Conservation (phyloP, 2,113 vertebrate genomes). For the Phycodurus eques region DNA sequence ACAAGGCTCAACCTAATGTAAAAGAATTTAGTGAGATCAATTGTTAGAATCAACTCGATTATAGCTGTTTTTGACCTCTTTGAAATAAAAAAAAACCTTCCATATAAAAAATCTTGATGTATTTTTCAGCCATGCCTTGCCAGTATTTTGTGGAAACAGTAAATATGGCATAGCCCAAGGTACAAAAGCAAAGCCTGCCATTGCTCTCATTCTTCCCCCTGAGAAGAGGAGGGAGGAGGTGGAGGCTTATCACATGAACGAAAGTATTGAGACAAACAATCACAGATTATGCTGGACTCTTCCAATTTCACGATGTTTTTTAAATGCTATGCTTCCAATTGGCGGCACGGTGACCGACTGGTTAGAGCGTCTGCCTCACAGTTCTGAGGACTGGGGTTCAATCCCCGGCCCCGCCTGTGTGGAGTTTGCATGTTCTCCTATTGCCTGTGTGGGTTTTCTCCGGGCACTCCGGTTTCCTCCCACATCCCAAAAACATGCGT, state of each 20-base stretch:
- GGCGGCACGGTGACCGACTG: no score
- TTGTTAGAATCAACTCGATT: conserved; percentile 58
- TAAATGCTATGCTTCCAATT: not conserved
- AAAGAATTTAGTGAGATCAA: conserved; percentile 51
- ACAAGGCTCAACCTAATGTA: conserved; percentile 36
- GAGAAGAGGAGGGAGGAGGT: conserved; percentile 9
- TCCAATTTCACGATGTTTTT: not conserved
- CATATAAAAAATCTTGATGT: conserved; percentile 1
- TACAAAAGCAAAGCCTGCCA: conserved; percentile 20
- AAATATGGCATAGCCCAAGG: not conserved
- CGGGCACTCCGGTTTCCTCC: no score
- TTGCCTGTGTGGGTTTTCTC: no score
- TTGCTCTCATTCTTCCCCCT: conserved; percentile 24
- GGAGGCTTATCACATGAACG: not conserved
- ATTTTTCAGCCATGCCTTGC: not conserved
- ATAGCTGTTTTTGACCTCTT: conserved; percentile 38
- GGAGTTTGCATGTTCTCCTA: no score
- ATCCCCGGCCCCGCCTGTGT: no score
- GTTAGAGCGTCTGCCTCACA: no score
- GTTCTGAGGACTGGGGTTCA: no score
- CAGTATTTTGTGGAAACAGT: conserved; percentile 17
- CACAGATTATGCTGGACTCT: not conserved
- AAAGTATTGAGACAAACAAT: not conserved
- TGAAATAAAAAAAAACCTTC: conserved; percentile 24
- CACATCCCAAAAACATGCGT: no score